Base-by-base conservation (phyloP, 1,140 invertebrate genomes). In the Anagrus nilaparvatae region DNA sequence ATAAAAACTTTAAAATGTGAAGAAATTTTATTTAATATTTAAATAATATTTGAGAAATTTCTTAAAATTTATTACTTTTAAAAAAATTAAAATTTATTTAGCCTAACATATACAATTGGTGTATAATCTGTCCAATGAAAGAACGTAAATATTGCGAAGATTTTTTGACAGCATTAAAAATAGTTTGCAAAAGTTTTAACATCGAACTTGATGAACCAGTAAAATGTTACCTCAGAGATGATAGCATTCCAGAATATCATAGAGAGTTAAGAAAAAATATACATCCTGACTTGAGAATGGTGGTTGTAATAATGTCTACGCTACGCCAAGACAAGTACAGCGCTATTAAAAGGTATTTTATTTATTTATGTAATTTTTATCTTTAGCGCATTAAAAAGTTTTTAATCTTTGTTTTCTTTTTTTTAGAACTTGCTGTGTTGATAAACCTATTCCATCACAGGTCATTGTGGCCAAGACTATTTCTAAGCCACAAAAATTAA, bases 301-400 rank as follows among this genome's bases (percentile, higher is more conserved):
- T 87, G 0, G 80, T 93, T 0, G 70, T 80, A 1, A 80, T 97
- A 33, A 84, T 84, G 52, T 88, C 91, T 0, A 80, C 78, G 0
- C 69, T 73, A 14, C 67, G 91, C 39, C 82, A 87, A 47, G 92
- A 97, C 59, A 68, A 87, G 16, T 98, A 97, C 56, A 67, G 77
- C 3, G 81, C 86, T 1, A 78, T 97, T 1, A 97, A 97, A 65
- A 88, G 82, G 54, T 64, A 53, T 50, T 14, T 27, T 18, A 20
- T 12, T 32, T 25, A 31, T 28, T 12, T 33, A 28, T 19, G 23
- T 33, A 7, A 44, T 35, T 33, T 17, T 33, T 33, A 21, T 44
- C n/a, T n/a, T 14, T 8, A 30, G 24, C 24, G 35, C 19, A 28
- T 35, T 30, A 25, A 25, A 20, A 20, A 21, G 10, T n/a, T 18